Evolutionary conservation across 1,140 invertebrate species (phyloP).

Genomic region (Zaprionus nigranus): DNA sequence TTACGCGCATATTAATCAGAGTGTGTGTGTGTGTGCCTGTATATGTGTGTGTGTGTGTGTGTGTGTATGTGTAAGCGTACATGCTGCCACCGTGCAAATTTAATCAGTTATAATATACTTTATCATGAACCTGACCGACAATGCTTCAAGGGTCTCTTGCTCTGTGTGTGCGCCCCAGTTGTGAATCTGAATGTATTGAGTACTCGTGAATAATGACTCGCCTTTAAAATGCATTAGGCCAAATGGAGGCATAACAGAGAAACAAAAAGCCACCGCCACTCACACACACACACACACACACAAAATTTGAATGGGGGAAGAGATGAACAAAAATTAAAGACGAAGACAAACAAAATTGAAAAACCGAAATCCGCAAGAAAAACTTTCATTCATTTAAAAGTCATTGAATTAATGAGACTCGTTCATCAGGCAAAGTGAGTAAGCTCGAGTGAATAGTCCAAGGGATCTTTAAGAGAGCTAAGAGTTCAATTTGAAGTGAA

Average conservation of each 20-base stretch:
- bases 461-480: background rate
- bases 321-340: slow-evolving; percentile 1
- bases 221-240: slow-evolving; percentile 36
- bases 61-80: background rate
- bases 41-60: background rate
- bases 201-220: slow-evolving; percentile 36
- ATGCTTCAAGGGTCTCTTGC: slow-evolving; percentile 5
- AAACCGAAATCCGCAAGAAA: slow-evolving; percentile 25
- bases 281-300: slow-evolving; percentile 1
- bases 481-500: no score
- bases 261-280: slow-evolving; percentile 2
- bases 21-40: background rate
- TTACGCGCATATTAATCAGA: slow-evolving; percentile 57
- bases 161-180: background rate
- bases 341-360: slow-evolving; percentile 15
- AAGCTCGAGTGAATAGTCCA: background rate
- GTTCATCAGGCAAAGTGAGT: background rate
- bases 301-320: background rate
- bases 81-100: slow-evolving; percentile 49
- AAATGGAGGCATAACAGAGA: slow-evolving; percentile 6
- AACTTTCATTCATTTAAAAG: slow-evolving; percentile 31
- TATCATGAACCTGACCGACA: slow-evolving; percentile 48
- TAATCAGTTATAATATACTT: slow-evolving; percentile 71
- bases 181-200: slow-evolving; percentile 22
- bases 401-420: slow-evolving; percentile 21